Evolutionary conservation across 2,797 vertebrate genomes (phyloP), one percentile per base, ranked within the genome.

Genomic region (Lepilemur ruficaudatus): DNA sequence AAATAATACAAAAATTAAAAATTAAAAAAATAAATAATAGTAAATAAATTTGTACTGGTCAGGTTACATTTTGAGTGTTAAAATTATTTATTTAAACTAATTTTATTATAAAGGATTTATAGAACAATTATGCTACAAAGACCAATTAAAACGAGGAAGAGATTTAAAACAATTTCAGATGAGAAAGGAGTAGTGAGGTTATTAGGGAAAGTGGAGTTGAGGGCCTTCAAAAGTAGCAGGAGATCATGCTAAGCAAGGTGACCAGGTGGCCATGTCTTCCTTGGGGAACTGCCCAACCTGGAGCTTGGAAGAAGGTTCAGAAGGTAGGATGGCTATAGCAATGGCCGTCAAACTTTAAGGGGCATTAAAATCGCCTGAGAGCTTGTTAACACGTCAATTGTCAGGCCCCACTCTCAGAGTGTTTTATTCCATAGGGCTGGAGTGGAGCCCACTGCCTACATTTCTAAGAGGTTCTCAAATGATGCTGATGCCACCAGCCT

Each of bases 21-120:
- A 55, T 55, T 23, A 55, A 55, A 55, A 23, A 22, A 55, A 18
- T 22, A 69, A 91, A 65, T 41, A 57, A 79, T 22, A 57, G 43
- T 76, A 38, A 94, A 65, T 76, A 89, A 70, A 80, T 86, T 75
- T 50, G 18, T 92, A 46, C 17, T 32, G 13, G 15, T 17, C 59
- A 80, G 52, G 15, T 25, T 25, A 61, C 38, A 72, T 57, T 41
- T 1, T 9, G 15, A 32, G 2, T 35, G 32, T 89, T 41, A 83
- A 38, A 55, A 75, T 70, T 89, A 88, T 91, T 94, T 92, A 43
- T 82, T 88, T 38, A 93, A 81, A 81, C 11, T 38, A 87, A 93
- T 73, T 89, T 93, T 87, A 50, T 85, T 89, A 61, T 90, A 85
- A 87, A 85, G 73, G 18, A 4, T 7, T 69, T 70, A 80, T 28